A percentile compares a stretch with the other conserved stretches of the same genome.
Conservation (phyloP, 2,888 invertebrate genomes). For the Drosophila putrida region DNA sequence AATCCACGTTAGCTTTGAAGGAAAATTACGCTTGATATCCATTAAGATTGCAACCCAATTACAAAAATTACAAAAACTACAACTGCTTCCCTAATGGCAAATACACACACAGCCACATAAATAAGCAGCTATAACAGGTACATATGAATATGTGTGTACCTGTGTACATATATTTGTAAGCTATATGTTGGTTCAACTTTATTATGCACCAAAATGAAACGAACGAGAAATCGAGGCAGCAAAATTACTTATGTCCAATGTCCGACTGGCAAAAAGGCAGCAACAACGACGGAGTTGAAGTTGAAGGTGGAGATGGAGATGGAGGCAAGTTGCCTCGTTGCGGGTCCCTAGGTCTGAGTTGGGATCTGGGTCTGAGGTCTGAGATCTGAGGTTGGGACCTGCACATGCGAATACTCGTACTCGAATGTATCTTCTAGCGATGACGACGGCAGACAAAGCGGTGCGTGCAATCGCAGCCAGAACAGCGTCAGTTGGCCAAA, state of each 20-base stretch:
- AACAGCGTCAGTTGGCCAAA: conserved; percentile 68
- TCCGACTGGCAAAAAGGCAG: conserved; percentile 33
- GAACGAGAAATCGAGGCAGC: conserved; percentile 62
- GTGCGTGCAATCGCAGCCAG: conserved; percentile 76
- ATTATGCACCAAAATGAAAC: conserved; percentile 77
- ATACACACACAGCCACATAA: conserved; percentile 3
- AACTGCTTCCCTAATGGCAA: conserved; percentile 19
- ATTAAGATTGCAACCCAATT: conserved; percentile 41
- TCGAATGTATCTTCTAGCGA: conserved; percentile 56
- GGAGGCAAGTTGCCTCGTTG: conserved; percentile 40
- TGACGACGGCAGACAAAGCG: conserved; percentile 73
- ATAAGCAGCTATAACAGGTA: background rate
- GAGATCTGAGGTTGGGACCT: conserved; percentile 10
- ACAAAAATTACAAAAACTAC: conserved; percentile 8
- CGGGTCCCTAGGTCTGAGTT: conserved; percentile 16
- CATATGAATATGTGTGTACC: conserved; percentile 11
- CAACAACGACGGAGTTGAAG: background rate
- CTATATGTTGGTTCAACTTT: conserved; percentile 68
- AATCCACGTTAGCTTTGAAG: background rate
- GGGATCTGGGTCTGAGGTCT: conserved; percentile 9
- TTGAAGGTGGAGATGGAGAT: background rate
- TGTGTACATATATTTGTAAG: conserved; percentile 5
- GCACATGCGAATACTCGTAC: conserved; percentile 31
- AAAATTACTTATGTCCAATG: conserved; percentile 69
- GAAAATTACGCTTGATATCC: conserved; percentile 1